phyloP scores from a whole-genome alignment of 2,888 invertebrate genomes.

The Epinotia demarniana region DNA sequence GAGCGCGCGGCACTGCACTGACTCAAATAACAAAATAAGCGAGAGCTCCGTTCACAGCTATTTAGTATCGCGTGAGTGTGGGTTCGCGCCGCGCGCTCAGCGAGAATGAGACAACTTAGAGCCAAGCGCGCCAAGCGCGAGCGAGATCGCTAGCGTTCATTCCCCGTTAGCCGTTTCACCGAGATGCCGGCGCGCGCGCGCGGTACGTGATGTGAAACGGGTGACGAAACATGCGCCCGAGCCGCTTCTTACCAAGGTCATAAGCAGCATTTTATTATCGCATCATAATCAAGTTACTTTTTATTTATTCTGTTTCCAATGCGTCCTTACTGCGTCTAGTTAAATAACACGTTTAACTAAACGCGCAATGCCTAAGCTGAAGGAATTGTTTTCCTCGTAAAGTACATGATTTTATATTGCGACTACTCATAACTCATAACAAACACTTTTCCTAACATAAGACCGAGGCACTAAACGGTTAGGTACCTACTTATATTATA shows the following conservation, averaged over 20 bases:
- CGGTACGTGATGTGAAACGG: slow-evolving; percentile 1
- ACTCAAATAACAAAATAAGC: background rate
- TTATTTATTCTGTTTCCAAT: background rate
- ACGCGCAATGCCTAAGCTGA: background rate
- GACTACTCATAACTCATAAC: too few relatives aligned
- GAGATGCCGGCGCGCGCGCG: slow-evolving; percentile 19
- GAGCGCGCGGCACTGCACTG: slow-evolving; percentile 26
- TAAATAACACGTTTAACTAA: background rate
- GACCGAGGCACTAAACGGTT: too few relatives aligned
- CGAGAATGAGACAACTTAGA: background rate
- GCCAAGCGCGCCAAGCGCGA: background rate
- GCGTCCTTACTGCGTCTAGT: background rate
- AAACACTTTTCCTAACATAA: too few relatives aligned
- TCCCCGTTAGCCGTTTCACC: slow-evolving; percentile 24
- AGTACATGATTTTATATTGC: too few relatives aligned
- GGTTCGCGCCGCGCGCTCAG: background rate
- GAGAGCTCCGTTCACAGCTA: background rate
- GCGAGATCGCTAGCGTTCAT: slow-evolving; percentile 8
- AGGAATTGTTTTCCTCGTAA: background rate
- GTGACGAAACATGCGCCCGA: background rate
- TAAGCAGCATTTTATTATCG: background rate
- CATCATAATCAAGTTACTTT: background rate
- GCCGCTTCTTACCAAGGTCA: slow-evolving; percentile 16
- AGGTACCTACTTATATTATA: too few relatives aligned
- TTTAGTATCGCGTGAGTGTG: slow-evolving; percentile 16